These are phyloP conservation scores for Amitus sp. DNA, from an alignment of 2,888 invertebrate genomes.

Conservation along the genomic window DNA sequence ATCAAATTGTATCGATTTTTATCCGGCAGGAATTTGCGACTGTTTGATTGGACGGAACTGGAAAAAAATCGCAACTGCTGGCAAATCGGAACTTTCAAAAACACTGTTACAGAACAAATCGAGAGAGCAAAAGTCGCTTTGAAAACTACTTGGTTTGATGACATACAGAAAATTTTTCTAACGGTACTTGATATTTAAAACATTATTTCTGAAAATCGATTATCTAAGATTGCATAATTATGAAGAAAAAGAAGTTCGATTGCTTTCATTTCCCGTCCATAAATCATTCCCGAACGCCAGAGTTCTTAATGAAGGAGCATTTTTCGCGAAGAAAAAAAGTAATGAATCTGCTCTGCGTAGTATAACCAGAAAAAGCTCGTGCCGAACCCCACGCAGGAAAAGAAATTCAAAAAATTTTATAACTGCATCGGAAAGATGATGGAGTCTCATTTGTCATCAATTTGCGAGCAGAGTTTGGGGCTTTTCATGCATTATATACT, in stretches of 20 bases:
- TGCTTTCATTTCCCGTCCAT: too few species aligned
- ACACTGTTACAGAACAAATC: slow-evolving; percentile 71
- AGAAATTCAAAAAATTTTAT: slow-evolving; percentile 81
- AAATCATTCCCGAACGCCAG: too few species aligned
- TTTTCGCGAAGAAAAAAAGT: background rate
- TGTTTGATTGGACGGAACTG: slow-evolving; percentile 73
- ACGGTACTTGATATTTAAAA: too few species aligned
- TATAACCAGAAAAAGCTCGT: slow-evolving; percentile 76
- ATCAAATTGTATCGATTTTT: too few species aligned
- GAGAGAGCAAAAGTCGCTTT: slow-evolving; percentile 76
- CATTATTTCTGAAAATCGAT: too few species aligned
- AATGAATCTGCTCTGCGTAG: slow-evolving; percentile 55
- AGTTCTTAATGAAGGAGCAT: background rate
- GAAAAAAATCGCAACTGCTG: slow-evolving; percentile 72
- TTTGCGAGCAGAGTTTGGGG: slow-evolving; percentile 82
- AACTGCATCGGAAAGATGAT: slow-evolving; percentile 87
- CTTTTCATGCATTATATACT: slow-evolving; percentile 82
- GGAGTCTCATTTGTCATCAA: slow-evolving; percentile 86
- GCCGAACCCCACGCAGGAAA: slow-evolving; percentile 75
- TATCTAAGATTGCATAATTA: too few species aligned
- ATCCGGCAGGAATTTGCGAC: slow-evolving; percentile 70
- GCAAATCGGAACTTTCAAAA: slow-evolving; percentile 75
- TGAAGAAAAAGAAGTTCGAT: too few species aligned
- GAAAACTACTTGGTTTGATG: slow-evolving; percentile 74
- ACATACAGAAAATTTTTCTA: slow-evolving; percentile 74